Base-by-base conservation (phyloP, 1,140 invertebrate species). In the Drosophila pruinosa region DNA sequence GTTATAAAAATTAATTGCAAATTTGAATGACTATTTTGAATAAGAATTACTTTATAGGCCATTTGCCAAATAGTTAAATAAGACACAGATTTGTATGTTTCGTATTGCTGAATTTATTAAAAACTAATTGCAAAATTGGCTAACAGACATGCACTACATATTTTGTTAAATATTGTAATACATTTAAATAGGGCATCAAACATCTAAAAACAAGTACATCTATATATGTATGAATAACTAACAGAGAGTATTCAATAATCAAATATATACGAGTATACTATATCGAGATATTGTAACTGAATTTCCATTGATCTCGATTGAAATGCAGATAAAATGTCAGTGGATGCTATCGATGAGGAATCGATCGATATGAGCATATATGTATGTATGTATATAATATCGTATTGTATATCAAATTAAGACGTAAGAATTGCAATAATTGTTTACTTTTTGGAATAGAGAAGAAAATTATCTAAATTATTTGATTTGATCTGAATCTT, bases 401-500 rank as follows among this genome's bases (percentile, higher is more conserved):
- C 8, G 19, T 21, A 21, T 8, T n/a, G 22, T 45, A 12, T 43
- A 26, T 53, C 22, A 31, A 38, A 21, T 43, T 54, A 7, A 43
- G 53, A 28, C 31, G 21, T 24, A 38, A 21, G 24, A 26, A 54
- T 48, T 65, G 19, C 15, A 48, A 34, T 34, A n/a, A 34, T 12
- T 26, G n/a, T 34, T 53, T 22, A n/a, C 22, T 19, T 50, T 48
- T 26, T 19, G n/a, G 31, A 45, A 24, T 68, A 43, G 6, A 58
- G 22, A 58, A 43, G 6, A 58, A 15, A 58, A 36, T 48, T 34
- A n/a, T 3, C 48, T 59, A 34, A 59, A 61, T 43, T 19, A 34
- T 61, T 61, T 31, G 47, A 45, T 68, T 68, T 68, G 64, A 68
- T 56, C 64, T 68, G 31, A 43, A 19, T 28, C 15, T 34, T 38